A percentile compares a stretch with the other conserved stretches of the same genome.
phyloP scores from a whole-genome alignment of 1,140 invertebrate species.

The Heliconius hermathena region DNA sequence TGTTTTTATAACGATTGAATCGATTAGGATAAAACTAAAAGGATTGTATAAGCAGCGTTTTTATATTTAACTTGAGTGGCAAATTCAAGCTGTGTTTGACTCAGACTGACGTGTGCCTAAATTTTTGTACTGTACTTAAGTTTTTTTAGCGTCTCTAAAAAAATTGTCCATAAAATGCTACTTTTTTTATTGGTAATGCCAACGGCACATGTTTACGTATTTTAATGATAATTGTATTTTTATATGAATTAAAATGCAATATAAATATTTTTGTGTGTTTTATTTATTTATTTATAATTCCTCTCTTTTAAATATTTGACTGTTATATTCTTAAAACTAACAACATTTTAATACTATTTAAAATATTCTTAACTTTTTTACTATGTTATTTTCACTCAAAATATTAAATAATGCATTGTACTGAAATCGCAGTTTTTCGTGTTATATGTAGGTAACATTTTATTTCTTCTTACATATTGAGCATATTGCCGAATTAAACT shows the following conservation, averaged over 20 bases:
- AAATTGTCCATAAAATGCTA: slow-evolving; percentile 24
- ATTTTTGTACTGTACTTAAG: slow-evolving; percentile 61
- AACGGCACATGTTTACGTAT: slow-evolving; percentile 73
- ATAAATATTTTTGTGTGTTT: slow-evolving; percentile 53
- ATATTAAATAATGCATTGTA: no score
- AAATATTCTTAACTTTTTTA: no score
- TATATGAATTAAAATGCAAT: slow-evolving; percentile 77
- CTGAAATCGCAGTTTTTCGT: no score
- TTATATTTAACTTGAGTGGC: slow-evolving; percentile 32
- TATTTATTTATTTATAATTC: slow-evolving; percentile 26
- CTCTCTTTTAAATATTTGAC: no score
- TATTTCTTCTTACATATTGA: no score
- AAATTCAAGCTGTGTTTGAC: slow-evolving; percentile 35
- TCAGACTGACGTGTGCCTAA: slow-evolving; percentile 61
- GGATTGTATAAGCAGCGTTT: slow-evolving; percentile 13
- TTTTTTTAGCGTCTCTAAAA: slow-evolving; percentile 39
- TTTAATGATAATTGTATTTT: slow-evolving; percentile 77
- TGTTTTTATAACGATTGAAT: slow-evolving; percentile 11
- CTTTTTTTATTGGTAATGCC: slow-evolving; percentile 59
- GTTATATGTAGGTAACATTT: no score
- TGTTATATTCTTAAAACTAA: no score
- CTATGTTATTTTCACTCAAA: no score
- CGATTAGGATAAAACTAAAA: background rate
- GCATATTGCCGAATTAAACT: no score
- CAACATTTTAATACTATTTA: no score